Evolutionary conservation across 2,888 invertebrate species (phyloP).

Genomic region (Rhingia rostrata): DNA sequence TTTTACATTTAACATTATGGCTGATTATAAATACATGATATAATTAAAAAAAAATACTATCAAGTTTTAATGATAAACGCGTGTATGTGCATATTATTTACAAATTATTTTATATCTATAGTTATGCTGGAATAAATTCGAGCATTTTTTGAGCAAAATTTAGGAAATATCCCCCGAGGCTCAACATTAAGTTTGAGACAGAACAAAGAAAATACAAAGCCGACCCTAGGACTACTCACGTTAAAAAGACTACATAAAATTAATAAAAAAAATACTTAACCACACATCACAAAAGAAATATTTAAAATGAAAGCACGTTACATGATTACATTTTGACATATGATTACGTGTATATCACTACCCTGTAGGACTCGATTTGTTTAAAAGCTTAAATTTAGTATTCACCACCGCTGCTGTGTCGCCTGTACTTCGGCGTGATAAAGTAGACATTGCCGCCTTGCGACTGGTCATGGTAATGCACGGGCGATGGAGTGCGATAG

Average conservation of each 20-base stretch:
- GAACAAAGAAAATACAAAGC: constrained; percentile 28
- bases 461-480: constrained; percentile 59
- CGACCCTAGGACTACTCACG: constrained; percentile 34
- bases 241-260: constrained; percentile 18
- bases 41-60: constrained; percentile 1
- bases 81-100: constrained; percentile 42
- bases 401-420: constrained; percentile 68
- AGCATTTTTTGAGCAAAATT: constrained; percentile 64
- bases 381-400: constrained; percentile 22
- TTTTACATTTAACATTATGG: constrained; percentile 57
- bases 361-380: constrained; percentile 36
- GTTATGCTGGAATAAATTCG: constrained; percentile 39
- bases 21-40: constrained; percentile 63
- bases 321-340: constrained; percentile 36
- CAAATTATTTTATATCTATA: constrained; percentile 7
- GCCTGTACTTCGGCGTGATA: constrained; percentile 77
- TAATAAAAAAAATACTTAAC: constrained; percentile 32
- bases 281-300: constrained; percentile 61
- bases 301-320: constrained; percentile 44
- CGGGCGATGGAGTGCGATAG: constrained; percentile 55
- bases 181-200: constrained; percentile 59
- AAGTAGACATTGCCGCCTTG: constrained; percentile 75
- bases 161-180: constrained; percentile 42
- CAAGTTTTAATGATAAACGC: not conserved
- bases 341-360: constrained; percentile 33